Percentiles rank a stretch among this genome's conserved stretches.
These are phyloP conservation scores for Oceanodroma tethys DNA, from an alignment of 2,113 vertebrate species.

Conservation along the genomic window DNA sequence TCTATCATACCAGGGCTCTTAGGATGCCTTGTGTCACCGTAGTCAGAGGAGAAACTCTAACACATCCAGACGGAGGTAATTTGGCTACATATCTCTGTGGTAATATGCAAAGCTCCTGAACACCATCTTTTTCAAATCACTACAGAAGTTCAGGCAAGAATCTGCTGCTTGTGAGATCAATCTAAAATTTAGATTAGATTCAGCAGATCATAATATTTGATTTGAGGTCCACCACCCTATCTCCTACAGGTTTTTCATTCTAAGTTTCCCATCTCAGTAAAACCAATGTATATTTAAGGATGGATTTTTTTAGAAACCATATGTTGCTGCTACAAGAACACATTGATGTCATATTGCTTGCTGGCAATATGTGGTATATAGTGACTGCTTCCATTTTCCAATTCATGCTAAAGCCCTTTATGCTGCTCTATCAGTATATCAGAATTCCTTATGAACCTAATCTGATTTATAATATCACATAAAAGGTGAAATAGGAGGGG, in stretches of 20 bases:
- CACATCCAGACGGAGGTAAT: slow-evolving; percentile 35
- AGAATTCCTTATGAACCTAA: background rate
- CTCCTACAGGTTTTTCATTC: slow-evolving; percentile 16
- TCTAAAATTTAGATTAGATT: slow-evolving; percentile 57
- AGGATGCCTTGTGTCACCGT: background rate
- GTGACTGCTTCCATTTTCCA: slow-evolving; percentile 8
- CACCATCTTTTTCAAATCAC: slow-evolving; percentile 14
- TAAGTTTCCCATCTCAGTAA: background rate
- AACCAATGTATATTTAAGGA: slow-evolving; percentile 42
- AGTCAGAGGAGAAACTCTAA: background rate
- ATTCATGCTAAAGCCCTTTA: background rate
- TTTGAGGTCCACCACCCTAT: slow-evolving; percentile 29
- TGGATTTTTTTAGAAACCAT: slow-evolving; percentile 48
- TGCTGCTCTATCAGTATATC: background rate
- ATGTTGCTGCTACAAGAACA: slow-evolving; percentile 41
- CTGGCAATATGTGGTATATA: background rate
- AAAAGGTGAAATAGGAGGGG: background rate
- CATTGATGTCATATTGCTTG: slow-evolving; percentile 19
- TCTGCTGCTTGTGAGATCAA: slow-evolving; percentile 32
- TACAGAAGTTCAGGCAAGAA: slow-evolving; percentile 46
- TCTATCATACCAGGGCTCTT: background rate
- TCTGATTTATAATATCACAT: slow-evolving; percentile 31
- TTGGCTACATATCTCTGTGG: slow-evolving; percentile 2
- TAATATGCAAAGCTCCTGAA: slow-evolving; percentile 18
- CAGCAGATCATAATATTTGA: slow-evolving; percentile 58